These are phyloP conservation scores for Cryptophagus acutangulus DNA, from an alignment of 2,888 invertebrate genomes.

Conservation along the genomic window DNA sequence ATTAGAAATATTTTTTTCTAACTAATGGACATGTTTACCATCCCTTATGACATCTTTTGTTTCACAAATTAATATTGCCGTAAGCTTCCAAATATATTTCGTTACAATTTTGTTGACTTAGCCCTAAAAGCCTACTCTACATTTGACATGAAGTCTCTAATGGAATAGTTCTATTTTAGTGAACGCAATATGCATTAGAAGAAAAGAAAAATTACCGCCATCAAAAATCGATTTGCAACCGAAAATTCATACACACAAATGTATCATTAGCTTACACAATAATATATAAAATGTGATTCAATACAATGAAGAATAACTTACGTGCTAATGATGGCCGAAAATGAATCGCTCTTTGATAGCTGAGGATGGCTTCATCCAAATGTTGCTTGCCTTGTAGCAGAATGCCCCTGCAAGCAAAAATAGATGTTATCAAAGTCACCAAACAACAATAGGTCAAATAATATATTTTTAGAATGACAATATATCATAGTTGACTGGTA, in stretches of 20 bases:
- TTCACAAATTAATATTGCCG: too few species aligned
- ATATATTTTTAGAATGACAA: constrained; percentile 33
- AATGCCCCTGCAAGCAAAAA: constrained; percentile 74
- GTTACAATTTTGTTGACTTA: too few species aligned
- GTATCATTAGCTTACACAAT: constrained; percentile 21
- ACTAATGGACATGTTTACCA: too few species aligned
- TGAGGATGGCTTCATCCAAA: constrained; percentile 81
- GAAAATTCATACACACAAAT: constrained; percentile 15
- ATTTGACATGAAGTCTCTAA: too few species aligned
- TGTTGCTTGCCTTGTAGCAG: constrained; percentile 84
- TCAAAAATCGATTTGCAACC: constrained; percentile 27
- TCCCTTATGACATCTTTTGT: too few species aligned
- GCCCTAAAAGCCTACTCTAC: too few species aligned
- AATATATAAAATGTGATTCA: constrained; percentile 20
- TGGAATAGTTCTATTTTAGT: too few species aligned
- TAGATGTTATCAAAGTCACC: neutral
- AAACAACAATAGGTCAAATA: constrained; percentile 13
- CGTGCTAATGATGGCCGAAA: constrained; percentile 90
- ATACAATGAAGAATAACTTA: constrained; percentile 56
- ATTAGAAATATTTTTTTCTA: too few species aligned
- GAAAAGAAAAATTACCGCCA: constrained; percentile 30
- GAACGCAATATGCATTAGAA: too few species aligned
- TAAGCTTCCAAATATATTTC: too few species aligned
- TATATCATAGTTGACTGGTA: constrained; percentile 34
- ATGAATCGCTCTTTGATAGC: constrained; percentile 87